phyloP scores from a whole-genome alignment of 2,113 vertebrate genomes.

The Brachyistius frenatus region DNA sequence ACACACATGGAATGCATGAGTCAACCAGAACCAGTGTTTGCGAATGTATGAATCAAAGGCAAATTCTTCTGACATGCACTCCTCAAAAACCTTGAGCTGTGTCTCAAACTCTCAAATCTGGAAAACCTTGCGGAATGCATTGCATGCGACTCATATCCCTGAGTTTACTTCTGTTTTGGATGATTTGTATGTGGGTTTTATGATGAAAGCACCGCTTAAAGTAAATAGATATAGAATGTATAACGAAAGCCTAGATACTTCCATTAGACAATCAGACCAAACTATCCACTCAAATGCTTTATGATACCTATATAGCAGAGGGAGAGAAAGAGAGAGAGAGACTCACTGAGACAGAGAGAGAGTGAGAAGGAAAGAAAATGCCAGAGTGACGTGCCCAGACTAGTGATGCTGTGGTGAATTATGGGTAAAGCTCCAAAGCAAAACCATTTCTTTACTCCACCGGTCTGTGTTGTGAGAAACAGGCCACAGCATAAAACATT shows the following conservation, averaged over 20 bases:
- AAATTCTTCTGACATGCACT: constrained; percentile 12
- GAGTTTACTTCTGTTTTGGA: constrained; percentile 23
- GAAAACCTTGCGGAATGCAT: constrained; percentile 26
- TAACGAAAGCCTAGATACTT: constrained; percentile 28
- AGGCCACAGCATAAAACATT: constrained; percentile 17
- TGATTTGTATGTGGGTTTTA: constrained; percentile 35
- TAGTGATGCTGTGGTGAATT: constrained; percentile 57
- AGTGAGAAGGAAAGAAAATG: constrained; percentile 18
- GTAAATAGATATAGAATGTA: constrained; percentile 26
- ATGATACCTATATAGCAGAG: constrained; percentile 20
- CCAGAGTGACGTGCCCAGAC: constrained; percentile 65
- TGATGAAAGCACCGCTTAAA: constrained; percentile 40
- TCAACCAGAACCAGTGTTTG: constrained; percentile 15
- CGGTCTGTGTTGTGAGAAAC: constrained; percentile 51
- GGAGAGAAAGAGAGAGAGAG: background rate
- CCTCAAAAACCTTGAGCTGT: background rate
- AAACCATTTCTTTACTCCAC: constrained; percentile 46
- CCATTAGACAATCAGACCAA: constrained; percentile 54
- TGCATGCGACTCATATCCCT: background rate
- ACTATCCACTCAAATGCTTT: constrained; percentile 54
- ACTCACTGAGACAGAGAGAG: constrained; percentile 9
- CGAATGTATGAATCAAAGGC: constrained; percentile 31
- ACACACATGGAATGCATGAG: constrained; percentile 16
- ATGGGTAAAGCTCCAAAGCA: constrained; percentile 46
- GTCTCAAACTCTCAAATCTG: background rate